Evolutionary conservation across 2,797 vertebrate genomes (phyloP), one percentile per base, ranked within the genome.

Genomic region (Trachops cirrhosus): DNA sequence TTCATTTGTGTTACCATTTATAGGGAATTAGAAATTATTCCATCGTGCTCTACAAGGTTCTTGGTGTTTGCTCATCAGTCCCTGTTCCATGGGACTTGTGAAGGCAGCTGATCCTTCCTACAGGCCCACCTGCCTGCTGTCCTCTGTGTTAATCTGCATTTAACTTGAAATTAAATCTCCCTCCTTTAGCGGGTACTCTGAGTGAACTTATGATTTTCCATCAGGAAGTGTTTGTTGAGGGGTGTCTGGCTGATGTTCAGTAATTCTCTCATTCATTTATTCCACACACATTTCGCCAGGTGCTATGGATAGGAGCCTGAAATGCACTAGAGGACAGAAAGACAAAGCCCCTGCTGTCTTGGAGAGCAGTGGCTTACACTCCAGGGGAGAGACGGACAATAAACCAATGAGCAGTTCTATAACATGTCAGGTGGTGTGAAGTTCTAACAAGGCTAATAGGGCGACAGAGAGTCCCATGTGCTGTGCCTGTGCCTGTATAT

Each of bases 121-220:
- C 24, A 82, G 48, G 44, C 70, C 85, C 34, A 89, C 34, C 24
- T 37, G 52, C n/a, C 12, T 64, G 21, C 44, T 54, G 21, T 46
- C 80, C 41, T 77, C 64, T 83, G 70, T 64, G 80, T 78, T 41
- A 75, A 86, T 16, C 22, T 34, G 59, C 82, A 39, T 32, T 32
- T 34, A 86, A 86, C 74, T 54, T 71, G 59, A 83, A 80, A 83
- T 48, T 83, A 75, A 95, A 48, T 86, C 59, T 95, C 26, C 44
- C 18, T 89, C 48, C n/a, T 74, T 22, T 46, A 86, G 59, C 32
- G 48, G 24, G 39, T 46, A 48, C 34, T 59, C 37, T 48, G 34
- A 82, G 26, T 16, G 70, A 86, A 86, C 2, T 32, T 68, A 46
- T 5, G 24, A 54, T 48, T 91, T 89, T 82, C 86, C 26, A 44